Percentiles rank a stretch among this genome's conserved stretches.
phyloP scores from a whole-genome alignment of 2,113 vertebrate genomes.

The Etheostoma cragini region DNA sequence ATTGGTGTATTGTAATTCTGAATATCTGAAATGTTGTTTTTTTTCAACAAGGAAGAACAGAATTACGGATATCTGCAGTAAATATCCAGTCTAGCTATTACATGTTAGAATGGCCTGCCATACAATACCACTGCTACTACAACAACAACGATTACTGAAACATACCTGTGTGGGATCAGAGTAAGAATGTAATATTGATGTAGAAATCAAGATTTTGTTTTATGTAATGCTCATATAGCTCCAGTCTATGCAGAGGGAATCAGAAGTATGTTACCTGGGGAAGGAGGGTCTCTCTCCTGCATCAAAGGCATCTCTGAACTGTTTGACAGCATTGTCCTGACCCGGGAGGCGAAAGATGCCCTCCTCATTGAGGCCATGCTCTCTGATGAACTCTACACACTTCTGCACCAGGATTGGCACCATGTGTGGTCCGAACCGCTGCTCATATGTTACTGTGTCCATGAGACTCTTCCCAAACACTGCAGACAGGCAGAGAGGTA shows the following conservation, averaged over 20 bases:
- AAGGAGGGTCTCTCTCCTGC: constrained; percentile 95
- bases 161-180: background rate
- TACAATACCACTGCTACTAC: too few species aligned
- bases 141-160: background rate
- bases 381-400: constrained; percentile 90
- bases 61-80: too few species aligned
- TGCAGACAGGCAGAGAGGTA: constrained; percentile 37
- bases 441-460: constrained; percentile 91
- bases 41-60: too few species aligned
- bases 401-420: constrained; percentile 95
- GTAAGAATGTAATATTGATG: background rate
- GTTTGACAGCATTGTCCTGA: constrained; percentile 94
- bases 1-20: too few species aligned
- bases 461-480: constrained; percentile 91
- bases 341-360: constrained; percentile 97
- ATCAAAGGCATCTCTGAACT: constrained; percentile 93
- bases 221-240: background rate
- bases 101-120: too few species aligned
- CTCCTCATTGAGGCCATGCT: constrained; percentile 90
- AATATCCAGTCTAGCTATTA: too few species aligned
- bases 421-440: constrained; percentile 87
- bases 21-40: too few species aligned
- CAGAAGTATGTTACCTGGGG: constrained; percentile 80
- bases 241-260: background rate
- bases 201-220: background rate